Evolutionary conservation across 2,797 vertebrate species (phyloP), one percentile per base, ranked within the genome.

Genomic region (Sciurus carolinensis): DNA sequence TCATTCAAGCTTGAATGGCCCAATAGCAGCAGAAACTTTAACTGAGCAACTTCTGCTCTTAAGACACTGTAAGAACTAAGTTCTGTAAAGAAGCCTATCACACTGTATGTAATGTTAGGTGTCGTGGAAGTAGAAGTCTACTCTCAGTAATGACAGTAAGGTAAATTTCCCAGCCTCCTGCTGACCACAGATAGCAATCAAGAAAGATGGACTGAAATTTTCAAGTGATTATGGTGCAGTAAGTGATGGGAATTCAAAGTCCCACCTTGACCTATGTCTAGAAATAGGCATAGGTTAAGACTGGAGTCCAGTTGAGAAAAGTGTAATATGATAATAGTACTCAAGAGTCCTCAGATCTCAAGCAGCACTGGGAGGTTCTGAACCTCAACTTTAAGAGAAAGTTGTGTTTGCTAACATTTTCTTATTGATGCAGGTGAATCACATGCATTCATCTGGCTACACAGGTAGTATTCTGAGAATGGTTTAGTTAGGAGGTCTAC

Each of bases 41-140:
- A 72, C 2, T 14, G 44, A 82, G 50, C 82, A 77, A 47, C 18
- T 92, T 82, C 26, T 64, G 4, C 71, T 54, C 0, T 0, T 36
- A 64, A 90, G n/a, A 81, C 6, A 36, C 10, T 42, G n/a, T n/a
- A n/a, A 57, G 33, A 69, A 80, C 52, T 28, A 57, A 75, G 83
- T 69, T 30, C 77, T 15, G 0, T 13, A 30, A 80, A 80, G 26
- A 84, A 57, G 28, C 30, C n/a, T 47, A 15, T n/a, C 24, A 50
- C 12, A 5, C 10, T 15, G 3, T 3, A 6, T 0, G 0, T 28
- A 11, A 76, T 6, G 5, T 62, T 30, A 75, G 14, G n/a, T 14
- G 36, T 73, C 5, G 1, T 44, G 79, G 47, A 71, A 86, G 42
- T 7, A 1, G 36, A 47, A 39, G 57, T 67, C 36, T 36, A 50